Conservation (phyloP, 2,113 vertebrate species). For the Oreochromis spilurus region DNA sequence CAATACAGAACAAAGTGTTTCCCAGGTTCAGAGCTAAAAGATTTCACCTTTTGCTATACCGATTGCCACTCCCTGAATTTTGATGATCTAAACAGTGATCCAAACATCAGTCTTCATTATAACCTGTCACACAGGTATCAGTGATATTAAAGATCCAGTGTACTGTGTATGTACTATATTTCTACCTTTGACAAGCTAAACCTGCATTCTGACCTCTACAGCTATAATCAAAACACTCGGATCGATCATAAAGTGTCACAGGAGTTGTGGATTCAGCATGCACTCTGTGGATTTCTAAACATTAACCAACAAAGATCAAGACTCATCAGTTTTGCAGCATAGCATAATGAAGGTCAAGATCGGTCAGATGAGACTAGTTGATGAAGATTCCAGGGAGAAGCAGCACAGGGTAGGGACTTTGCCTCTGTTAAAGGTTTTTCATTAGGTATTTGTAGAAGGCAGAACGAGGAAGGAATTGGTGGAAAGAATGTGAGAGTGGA, state of each 20-base stretch:
- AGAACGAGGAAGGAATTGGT: not conserved
- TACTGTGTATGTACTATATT: not conserved
- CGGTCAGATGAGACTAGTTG: not conserved
- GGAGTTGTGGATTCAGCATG: not conserved
- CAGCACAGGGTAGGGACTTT: not conserved
- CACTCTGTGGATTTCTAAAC: not conserved
- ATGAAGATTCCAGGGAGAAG: not conserved
- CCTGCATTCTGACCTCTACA: not conserved
- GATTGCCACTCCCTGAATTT: not conserved
- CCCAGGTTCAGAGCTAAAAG: not conserved
- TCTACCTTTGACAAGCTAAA: not conserved
- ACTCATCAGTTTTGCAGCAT: not conserved
- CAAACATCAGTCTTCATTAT: not conserved
- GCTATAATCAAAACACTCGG: not conserved
- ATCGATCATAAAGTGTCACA: constrained; percentile 1
- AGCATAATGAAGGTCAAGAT: not conserved
- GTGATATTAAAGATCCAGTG: not conserved
- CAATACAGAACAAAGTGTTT: not conserved
- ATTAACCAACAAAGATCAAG: not conserved
- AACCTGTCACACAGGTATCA: not conserved
- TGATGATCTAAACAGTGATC: not conserved
- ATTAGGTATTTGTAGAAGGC: not conserved
- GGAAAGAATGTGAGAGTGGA: not conserved
- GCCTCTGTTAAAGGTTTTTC: not conserved
- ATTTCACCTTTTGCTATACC: not conserved